Conservation (phyloP, 2,888 invertebrate genomes). For the Nemotelus nigrinus region DNA sequence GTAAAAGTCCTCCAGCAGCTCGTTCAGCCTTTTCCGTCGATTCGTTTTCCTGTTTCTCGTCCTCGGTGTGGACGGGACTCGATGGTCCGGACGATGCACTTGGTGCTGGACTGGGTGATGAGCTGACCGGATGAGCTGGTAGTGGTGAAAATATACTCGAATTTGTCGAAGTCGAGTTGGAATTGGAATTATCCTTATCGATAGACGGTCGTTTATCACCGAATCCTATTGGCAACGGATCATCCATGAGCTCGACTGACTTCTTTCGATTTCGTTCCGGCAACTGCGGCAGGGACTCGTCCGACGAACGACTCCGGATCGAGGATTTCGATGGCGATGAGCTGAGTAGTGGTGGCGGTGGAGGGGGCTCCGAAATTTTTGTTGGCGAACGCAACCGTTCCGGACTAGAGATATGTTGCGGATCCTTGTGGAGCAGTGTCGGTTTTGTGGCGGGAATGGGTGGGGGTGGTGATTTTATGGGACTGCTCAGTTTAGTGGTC, state of each 20-base stretch:
- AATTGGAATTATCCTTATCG: slow-evolving; percentile 52
- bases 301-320: slow-evolving; percentile 53
- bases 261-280: slow-evolving; percentile 63
- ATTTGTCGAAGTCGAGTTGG: slow-evolving; percentile 8
- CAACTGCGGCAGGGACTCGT: slow-evolving; percentile 51
- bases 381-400: slow-evolving; percentile 62
- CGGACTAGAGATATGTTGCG: slow-evolving; percentile 60
- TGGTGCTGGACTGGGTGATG: slow-evolving; percentile 61
- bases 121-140: slow-evolving; percentile 55
- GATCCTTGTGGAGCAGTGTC: slow-evolving; percentile 33
- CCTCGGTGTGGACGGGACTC: slow-evolving; percentile 65
- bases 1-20: slow-evolving; percentile 51
- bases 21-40: slow-evolving; percentile 67
- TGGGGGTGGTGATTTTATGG: slow-evolving; percentile 63
- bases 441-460: slow-evolving; percentile 63
- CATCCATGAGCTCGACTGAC: slow-evolving; percentile 59
- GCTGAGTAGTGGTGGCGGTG: slow-evolving; percentile 52
- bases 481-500: slow-evolving; percentile 61
- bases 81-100: slow-evolving; percentile 65
- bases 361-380: slow-evolving; percentile 58
- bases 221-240: slow-evolving; percentile 37
- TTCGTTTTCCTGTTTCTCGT: slow-evolving; percentile 69
- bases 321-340: slow-evolving; percentile 44
- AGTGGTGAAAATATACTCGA: slow-evolving; percentile 53
- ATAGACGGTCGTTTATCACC: slow-evolving; percentile 59